These are phyloP conservation scores for Meghimatium bilineatum DNA, from an alignment of 2,888 invertebrate species.

Conservation along the genomic window DNA sequence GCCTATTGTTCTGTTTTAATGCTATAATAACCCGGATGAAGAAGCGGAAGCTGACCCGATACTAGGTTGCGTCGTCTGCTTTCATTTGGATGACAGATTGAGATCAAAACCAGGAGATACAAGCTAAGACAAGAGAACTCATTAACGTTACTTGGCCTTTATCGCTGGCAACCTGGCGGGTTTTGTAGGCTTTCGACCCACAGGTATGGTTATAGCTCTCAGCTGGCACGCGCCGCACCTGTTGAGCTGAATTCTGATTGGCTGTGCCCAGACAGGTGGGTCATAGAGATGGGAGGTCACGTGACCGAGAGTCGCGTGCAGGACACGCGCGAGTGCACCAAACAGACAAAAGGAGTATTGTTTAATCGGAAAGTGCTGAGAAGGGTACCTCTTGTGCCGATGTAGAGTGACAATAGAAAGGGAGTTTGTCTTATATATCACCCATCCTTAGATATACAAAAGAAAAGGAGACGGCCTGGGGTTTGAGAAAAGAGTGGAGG, in stretches of 20 bases:
- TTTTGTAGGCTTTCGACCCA: not conserved
- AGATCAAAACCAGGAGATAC: too few species aligned
- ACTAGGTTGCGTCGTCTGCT: too few species aligned
- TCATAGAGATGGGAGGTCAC: not conserved
- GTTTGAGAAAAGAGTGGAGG: too few species aligned
- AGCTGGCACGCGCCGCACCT: slow-evolving; percentile 44
- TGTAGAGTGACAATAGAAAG: not conserved
- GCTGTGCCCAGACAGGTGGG: slow-evolving; percentile 38
- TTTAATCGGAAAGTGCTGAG: slow-evolving; percentile 1
- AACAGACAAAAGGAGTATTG: slow-evolving; percentile 9
- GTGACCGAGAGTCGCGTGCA: slow-evolving; percentile 35
- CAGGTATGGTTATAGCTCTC: slow-evolving; percentile 39
- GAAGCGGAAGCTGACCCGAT: too few species aligned
- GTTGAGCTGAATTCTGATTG: slow-evolving; percentile 38
- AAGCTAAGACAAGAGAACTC: not conserved
- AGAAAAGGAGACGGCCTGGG: too few species aligned
- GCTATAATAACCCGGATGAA: too few species aligned
- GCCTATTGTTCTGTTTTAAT: too few species aligned
- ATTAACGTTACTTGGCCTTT: not conserved
- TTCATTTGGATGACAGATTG: not conserved
- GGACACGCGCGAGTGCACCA: slow-evolving; percentile 34
- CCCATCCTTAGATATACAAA: too few species aligned
- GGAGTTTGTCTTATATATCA: not conserved
- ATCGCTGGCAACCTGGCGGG: not conserved
- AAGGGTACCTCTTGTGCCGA: not conserved